Conservation (phyloP, 2,888 invertebrate species). For the Polydrusus pterygomalis region DNA sequence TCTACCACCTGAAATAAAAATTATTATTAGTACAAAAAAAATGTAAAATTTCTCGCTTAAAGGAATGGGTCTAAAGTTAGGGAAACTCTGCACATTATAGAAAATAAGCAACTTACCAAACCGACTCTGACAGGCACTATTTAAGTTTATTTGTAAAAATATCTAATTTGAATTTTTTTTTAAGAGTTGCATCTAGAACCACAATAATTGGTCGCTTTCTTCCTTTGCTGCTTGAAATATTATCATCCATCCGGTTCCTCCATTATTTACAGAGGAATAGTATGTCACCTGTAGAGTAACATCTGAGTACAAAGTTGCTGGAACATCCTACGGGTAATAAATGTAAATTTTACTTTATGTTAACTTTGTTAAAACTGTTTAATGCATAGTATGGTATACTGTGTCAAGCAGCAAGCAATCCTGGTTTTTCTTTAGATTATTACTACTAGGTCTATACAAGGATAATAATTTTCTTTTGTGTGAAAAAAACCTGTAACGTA, state of each 20-base stretch:
- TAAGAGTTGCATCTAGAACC: slow-evolving; percentile 31
- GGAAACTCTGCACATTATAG: no score
- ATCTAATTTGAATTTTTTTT: slow-evolving; percentile 28
- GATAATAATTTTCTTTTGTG: no score
- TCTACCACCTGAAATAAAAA: slow-evolving; percentile 84
- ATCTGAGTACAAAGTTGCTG: slow-evolving; percentile 60
- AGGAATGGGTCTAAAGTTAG: no score
- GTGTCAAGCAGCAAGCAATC: not conserved
- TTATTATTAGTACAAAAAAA: not conserved
- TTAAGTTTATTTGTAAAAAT: slow-evolving; percentile 32
- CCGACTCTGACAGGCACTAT: slow-evolving; percentile 87
- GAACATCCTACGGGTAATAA: slow-evolving; percentile 58
- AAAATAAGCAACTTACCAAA: slow-evolving; percentile 74
- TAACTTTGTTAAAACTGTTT: not conserved
- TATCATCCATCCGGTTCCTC: slow-evolving; percentile 62
- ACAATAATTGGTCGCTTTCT: slow-evolving; percentile 30
- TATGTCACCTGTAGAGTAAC: slow-evolving; percentile 58
- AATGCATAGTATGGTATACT: not conserved
- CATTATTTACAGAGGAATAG: slow-evolving; percentile 61
- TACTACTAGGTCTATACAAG: no score
- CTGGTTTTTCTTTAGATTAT: not conserved
- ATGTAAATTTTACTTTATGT: slow-evolving; percentile 23
- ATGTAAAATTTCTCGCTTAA: no score
- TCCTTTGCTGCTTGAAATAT: slow-evolving; percentile 58
- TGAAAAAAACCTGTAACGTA: no score